These are phyloP conservation scores for Zaprionus bogoriensis DNA, from an alignment of 2,888 invertebrate genomes.

Conservation along the genomic window DNA sequence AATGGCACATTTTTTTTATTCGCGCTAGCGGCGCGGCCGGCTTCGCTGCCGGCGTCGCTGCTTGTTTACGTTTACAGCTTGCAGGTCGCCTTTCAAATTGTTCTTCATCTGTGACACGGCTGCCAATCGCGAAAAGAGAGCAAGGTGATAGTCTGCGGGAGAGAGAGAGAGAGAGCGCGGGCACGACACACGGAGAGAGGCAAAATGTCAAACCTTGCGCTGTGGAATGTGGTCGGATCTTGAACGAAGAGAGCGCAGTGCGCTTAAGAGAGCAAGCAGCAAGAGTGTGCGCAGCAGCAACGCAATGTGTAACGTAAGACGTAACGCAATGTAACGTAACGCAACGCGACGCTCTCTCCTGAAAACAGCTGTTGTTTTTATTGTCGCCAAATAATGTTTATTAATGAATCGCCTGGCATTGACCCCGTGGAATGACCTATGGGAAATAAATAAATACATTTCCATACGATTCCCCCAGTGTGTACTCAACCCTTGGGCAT, in stretches of 20 bases:
- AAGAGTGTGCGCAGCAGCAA: constrained; percentile 11
- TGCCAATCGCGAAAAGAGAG: constrained; percentile 6
- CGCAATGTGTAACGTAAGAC: not conserved
- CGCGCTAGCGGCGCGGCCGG: constrained; percentile 15
- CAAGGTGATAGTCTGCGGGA: not conserved
- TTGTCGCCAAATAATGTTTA: not conserved
- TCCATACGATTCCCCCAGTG: not conserved
- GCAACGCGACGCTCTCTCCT: constrained; percentile 2
- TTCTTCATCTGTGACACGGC: constrained; percentile 21
- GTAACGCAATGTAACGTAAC: constrained; percentile 9
- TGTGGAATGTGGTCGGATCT: constrained; percentile 43
- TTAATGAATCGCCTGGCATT: not conserved
- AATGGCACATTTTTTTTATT: constrained; percentile 37
- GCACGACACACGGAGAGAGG: not conserved
- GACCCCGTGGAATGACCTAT: not conserved
- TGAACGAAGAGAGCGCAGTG: constrained; percentile 9
- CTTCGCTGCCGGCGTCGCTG: constrained; percentile 17
- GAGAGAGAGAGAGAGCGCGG: not conserved
- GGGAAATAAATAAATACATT: not conserved
- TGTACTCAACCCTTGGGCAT: not conserved
- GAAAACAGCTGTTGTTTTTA: constrained; percentile 50
- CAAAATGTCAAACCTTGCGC: constrained; percentile 45
- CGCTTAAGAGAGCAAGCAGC: constrained; percentile 7
- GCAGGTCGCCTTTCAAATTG: constrained; percentile 28
- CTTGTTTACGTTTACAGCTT: constrained; percentile 50